Base-by-base conservation (phyloP, 2,888 invertebrate genomes). In the Myopa testacea region DNA sequence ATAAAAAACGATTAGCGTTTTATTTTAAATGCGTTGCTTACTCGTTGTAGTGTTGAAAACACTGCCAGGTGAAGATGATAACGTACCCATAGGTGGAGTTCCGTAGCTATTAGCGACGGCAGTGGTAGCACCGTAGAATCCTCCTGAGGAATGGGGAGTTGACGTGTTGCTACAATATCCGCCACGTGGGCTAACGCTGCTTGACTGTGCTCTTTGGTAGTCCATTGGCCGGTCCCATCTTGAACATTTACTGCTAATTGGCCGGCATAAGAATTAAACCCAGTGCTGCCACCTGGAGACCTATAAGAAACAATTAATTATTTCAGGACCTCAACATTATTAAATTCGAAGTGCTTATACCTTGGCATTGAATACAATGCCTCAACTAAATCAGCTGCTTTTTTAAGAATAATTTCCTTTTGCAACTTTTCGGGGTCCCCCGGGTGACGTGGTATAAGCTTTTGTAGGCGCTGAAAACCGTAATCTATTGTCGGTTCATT, bases 401-500 rank as follows among this genome's bases (percentile, higher is more conserved):
- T 91, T 89, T 99, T 99, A 81, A 99, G 90, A 79, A 99, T 98
- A 83, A 98, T 97, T 91, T 99, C 99, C 93, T 99, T 99, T 55
- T 99, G 98, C 87, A 99, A 91, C 89, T 98, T 96, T 88, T 99
- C 99, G 0, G 99, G 99, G 90, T 99, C 99, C 1, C 98, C 99
- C 0, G 98, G 98, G 92, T 99, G 98, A 85, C 99, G 92, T 16
- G 99, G 99, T 89, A 99, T 96, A 71, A 99, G 93, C 90, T 99
- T 99, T 91, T 98, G 98, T 86, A 99, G 93, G 87, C 99, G 93
- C 91, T 99, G 98, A 91, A 99, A 99, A 62, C 99, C 99, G 90
- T 98, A 99, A 92, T 99, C 99, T 92, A 99, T 99, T 89, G 98
- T 98, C 60, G 99, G 99, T 91, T 99, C 99, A 90, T 96, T 98